These are phyloP conservation scores for Melinopterus prodromus DNA, from an alignment of 2,888 invertebrate genomes.

Conservation along the genomic window DNA sequence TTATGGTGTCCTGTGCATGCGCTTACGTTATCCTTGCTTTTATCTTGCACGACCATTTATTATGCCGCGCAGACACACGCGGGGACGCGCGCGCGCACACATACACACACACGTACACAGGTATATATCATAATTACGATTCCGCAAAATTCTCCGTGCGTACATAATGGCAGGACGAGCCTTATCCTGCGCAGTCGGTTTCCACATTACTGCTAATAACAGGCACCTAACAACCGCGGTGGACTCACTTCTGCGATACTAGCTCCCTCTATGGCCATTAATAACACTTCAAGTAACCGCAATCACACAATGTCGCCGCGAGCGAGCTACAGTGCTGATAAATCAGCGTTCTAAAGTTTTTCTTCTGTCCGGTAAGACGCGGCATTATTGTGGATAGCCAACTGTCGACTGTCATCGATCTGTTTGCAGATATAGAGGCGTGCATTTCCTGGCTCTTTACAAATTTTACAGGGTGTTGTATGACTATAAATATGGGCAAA, in stretches of 20 bases:
- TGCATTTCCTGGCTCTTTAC: too few species aligned
- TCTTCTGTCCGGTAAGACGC: background rate
- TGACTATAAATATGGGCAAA: too few species aligned
- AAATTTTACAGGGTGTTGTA: too few species aligned
- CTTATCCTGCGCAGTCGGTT: background rate
- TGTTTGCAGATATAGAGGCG: too few species aligned
- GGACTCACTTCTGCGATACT: background rate
- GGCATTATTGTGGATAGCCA: background rate
- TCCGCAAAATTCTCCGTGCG: background rate
- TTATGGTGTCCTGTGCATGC: background rate
- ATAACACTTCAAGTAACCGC: background rate
- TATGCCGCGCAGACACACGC: background rate
- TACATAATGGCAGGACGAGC: background rate
- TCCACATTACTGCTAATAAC: constrained; percentile 4
- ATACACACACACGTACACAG: background rate
- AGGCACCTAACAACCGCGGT: background rate
- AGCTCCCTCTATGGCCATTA: background rate
- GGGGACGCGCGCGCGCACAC: background rate
- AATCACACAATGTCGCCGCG: background rate
- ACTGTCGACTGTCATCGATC: background rate
- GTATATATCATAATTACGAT: background rate
- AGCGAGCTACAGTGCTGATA: background rate
- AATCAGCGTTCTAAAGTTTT: background rate
- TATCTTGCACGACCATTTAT: background rate
- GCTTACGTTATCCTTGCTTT: background rate